Conservation (phyloP, 2,113 vertebrate species). For the Piaya cayana region DNA sequence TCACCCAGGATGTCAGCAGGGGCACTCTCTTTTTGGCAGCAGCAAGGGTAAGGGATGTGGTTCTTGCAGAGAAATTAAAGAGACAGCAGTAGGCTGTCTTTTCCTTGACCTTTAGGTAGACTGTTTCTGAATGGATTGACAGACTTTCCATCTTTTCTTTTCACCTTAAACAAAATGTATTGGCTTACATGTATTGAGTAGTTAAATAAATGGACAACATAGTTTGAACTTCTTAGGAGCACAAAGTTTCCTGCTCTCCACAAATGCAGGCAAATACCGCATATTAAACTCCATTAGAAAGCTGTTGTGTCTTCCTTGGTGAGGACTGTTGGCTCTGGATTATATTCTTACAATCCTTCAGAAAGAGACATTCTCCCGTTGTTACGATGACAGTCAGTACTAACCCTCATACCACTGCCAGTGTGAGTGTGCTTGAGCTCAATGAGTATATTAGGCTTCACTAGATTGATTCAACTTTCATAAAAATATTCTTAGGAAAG, state of each 20-base stretch:
- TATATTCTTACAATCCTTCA: not conserved
- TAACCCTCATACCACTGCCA: not conserved
- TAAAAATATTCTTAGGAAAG: not conserved
- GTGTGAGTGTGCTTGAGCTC: not conserved
- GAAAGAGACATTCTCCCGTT: accelerated
- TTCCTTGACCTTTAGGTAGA: not conserved
- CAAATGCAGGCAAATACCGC: not conserved
- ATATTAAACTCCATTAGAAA: not conserved
- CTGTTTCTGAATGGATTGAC: not conserved
- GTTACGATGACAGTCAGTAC: not conserved
- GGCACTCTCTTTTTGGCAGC: not conserved
- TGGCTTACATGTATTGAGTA: not conserved
- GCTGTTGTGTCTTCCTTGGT: not conserved
- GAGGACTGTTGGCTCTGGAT: not conserved
- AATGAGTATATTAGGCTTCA: not conserved
- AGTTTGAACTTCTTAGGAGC: not conserved
- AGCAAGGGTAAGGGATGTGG: not conserved
- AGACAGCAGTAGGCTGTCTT: not conserved
- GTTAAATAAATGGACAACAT: not conserved
- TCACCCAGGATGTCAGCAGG: not conserved
- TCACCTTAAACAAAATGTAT: not conserved
- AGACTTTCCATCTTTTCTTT: not conserved
- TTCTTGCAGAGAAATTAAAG: not conserved
- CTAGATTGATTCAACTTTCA: not conserved
- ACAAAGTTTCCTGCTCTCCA: not conserved